A percentile compares a stretch with the other conserved stretches of the same genome.
These are phyloP conservation scores for Vipera latastei DNA, from an alignment of 2,797 vertebrate species.

Conservation along the genomic window DNA sequence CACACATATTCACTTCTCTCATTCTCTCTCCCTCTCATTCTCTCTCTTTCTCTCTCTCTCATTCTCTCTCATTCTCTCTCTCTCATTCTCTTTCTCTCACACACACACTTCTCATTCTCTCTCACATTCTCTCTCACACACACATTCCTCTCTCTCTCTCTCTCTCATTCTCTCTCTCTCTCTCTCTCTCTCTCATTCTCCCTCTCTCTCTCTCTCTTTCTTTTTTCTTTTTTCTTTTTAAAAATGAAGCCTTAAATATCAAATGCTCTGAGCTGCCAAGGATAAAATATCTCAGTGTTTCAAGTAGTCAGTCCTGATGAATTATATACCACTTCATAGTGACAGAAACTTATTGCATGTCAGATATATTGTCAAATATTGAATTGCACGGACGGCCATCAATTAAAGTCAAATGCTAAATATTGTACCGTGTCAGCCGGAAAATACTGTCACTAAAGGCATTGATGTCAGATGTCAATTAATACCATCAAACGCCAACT, in stretches of 20 bases:
- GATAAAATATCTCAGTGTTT: background rate
- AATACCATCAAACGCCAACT: conserved; percentile 1
- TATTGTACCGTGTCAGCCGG: background rate
- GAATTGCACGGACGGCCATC: background rate
- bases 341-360: background rate
- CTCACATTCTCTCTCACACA: too few relatives aligned
- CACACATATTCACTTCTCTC: too few relatives aligned
- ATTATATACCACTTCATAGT: background rate
- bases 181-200: too few relatives aligned
- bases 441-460: conserved; percentile 11
- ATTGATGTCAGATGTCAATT: conserved; percentile 7
- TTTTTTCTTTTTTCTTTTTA: background rate
- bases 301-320: background rate
- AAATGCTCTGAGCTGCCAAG: background rate
- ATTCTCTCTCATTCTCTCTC: too few relatives aligned
- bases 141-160: too few relatives aligned
- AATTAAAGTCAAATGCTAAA: conserved; percentile 4
- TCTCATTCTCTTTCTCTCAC: too few relatives aligned
- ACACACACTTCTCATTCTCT: too few relatives aligned
- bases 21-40: too few relatives aligned
- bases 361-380: conserved; percentile 1
- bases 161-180: too few relatives aligned
- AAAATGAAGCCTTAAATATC: background rate
- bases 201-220: background rate
- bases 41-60: too few relatives aligned